A percentile compares a stretch with the other conserved stretches of the same genome.
phyloP scores from a whole-genome alignment of 2,797 vertebrate genomes.

The Aldrovandia affinis region DNA sequence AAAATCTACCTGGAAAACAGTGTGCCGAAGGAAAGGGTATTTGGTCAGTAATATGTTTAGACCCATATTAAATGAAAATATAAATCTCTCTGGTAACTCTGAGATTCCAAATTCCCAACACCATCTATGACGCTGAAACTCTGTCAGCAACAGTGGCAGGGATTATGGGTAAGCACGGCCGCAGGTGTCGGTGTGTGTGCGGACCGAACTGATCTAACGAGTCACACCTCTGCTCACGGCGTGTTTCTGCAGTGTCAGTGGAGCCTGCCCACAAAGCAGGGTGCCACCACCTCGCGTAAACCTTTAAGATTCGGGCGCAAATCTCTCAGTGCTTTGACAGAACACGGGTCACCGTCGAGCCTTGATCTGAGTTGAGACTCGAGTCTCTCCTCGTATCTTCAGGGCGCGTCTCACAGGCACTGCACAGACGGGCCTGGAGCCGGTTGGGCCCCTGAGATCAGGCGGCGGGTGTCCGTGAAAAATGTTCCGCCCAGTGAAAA shows the following conservation, averaged over 20 bases:
- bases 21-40: not conserved
- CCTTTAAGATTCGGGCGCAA: too few relatives aligned
- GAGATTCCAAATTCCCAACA: not conserved
- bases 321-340: not conserved
- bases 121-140: not conserved
- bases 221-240: not conserved
- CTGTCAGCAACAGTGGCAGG: not conserved
- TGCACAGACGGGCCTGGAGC: not conserved
- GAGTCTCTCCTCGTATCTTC: not conserved
- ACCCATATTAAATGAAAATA: not conserved
- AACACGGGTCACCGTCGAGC: not conserved
- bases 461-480: not conserved
- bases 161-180: not conserved
- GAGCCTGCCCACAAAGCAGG: not conserved
- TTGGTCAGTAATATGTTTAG: not conserved
- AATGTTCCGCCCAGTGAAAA: not conserved
- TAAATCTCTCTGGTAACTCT: not conserved
- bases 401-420: not conserved
- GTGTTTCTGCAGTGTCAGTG: not conserved
- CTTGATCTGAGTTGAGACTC: not conserved
- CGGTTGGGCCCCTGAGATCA: not conserved
- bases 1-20: too few relatives aligned
- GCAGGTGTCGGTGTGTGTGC: not conserved
- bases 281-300: not conserved
- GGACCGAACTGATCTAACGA: not conserved